Percentiles rank a stretch among this genome's conserved stretches.
These are phyloP conservation scores for Sternotherus odoratus DNA, from an alignment of 2,797 vertebrate species.

Conservation along the genomic window DNA sequence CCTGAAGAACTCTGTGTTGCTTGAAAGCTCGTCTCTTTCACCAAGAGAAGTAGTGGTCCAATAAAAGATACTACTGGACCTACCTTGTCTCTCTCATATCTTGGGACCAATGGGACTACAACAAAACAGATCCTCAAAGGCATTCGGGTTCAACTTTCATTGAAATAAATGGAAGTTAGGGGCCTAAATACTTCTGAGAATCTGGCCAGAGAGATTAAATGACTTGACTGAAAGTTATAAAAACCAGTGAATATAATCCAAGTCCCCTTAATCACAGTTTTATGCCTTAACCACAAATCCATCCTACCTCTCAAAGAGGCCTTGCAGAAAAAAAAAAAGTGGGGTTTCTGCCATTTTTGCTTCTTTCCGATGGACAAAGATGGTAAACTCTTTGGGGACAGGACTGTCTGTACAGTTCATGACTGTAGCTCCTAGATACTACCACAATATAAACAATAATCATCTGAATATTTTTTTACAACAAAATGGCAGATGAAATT, in stretches of 20 bases:
- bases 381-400: background rate
- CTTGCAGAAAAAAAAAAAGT: background rate
- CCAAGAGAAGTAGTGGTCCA: background rate
- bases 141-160: background rate
- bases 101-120: background rate
- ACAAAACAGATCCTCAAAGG: background rate
- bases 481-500: too few relatives aligned
- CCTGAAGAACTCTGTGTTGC: background rate
- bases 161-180: background rate
- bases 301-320: background rate
- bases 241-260: rapidly evolving
- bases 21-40: background rate
- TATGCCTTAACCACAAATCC: background rate
- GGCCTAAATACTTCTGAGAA: background rate
- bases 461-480: background rate
- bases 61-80: background rate
- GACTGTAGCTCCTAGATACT: rapidly evolving
- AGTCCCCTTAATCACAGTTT: rapidly evolving
- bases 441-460: background rate
- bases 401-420: background rate
- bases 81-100: background rate
- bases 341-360: rapidly evolving
- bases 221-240: rapidly evolving
- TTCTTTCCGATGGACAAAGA: rapidly evolving
- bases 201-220: background rate